Evolutionary conservation across 2,888 invertebrate genomes (phyloP), one percentile per base, ranked within the genome.

Genomic region (Drosophila tripunctata): DNA sequence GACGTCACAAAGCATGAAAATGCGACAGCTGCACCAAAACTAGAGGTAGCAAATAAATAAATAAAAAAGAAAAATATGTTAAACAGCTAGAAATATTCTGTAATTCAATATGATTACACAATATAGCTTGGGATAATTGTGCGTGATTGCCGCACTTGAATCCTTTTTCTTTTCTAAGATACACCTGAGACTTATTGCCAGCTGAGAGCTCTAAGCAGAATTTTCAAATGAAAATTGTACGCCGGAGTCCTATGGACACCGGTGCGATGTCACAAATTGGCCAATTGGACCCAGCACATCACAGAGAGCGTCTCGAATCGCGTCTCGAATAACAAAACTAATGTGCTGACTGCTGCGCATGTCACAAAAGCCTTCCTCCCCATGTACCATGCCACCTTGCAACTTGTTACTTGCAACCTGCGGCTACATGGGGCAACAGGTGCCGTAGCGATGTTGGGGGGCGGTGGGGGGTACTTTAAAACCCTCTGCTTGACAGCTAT

Each of bases 181-280:
- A 66, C 81, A 81, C 88, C 88, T 81, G 88, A 86, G 86, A 60
- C 83, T 66, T 87, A 81, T 85, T 82, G 72, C 43, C 47, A 48
- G 30, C 60, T 66, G 52, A 63, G 30, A 60, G 57, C 33, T 51
- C 50, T 30, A 55, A 58, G 44, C 47, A 27, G 60, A 35, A 64
- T 58, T 47, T 55, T 55, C 14, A 38, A 51, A 71, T 51, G 51
- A 40, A 41, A 31, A 51, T 6, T 63, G 61, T 50, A 51, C 58
- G 8, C 4, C 3, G 0, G 27, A 27, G 27, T 68, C 47, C 52
- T n/a, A n/a, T n/a, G 31, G 62, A 57, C 48, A 57, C 47, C 58
- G 8, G 14, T 65, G 45, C 41, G 55, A 48, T 58, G 63, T 44
- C 17, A 38, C 30, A 60, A 64, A 57, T 67, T 80, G 62, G 78